These are phyloP conservation scores for Spongilla lacustris DNA, from an alignment of 37 sponge, comb jelly and placozoan species.

Conservation along the genomic window DNA sequence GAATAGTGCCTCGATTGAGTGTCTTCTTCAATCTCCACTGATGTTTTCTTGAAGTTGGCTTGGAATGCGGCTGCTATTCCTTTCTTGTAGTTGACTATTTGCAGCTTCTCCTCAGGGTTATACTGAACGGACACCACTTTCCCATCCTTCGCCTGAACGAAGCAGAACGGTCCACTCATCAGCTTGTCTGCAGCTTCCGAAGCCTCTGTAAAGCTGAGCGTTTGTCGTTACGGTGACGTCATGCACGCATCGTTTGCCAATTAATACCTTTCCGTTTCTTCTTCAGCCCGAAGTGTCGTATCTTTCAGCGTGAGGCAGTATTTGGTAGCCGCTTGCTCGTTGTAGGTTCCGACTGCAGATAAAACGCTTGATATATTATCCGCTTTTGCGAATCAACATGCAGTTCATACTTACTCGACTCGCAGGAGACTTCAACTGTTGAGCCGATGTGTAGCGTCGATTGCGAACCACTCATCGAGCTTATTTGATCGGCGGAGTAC, in stretches of 20 bases:
- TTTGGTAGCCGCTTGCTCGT: conserved; percentile 1
- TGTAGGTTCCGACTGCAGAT: conserved; percentile 19
- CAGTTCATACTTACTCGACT: conserved; percentile 10
- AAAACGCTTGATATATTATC: not conserved
- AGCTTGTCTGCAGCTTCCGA: not conserved
- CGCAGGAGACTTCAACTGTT: conserved; percentile 11
- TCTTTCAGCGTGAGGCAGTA: conserved; percentile 29
- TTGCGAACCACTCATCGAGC: conserved; percentile 17
- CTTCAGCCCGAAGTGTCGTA: not conserved
- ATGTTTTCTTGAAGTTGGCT: conserved; percentile 37
- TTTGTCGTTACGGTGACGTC: not conserved
- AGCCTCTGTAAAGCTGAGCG: not conserved
- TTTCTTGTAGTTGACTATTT: conserved; percentile 55
- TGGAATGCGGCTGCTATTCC: conserved; percentile 59
- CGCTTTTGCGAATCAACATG: not conserved
- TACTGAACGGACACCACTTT: conserved; percentile 27
- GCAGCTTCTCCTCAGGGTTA: not conserved
- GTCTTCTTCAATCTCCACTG: conserved; percentile 26
- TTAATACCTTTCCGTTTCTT: not conserved
- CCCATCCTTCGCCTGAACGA: conserved; percentile 42
- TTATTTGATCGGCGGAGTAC: conserved; percentile 2
- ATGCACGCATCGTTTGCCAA: not conserved
- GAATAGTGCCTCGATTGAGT: conserved; percentile 21
- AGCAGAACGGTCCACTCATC: conserved; percentile 14
- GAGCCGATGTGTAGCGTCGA: not conserved